phyloP scores from a whole-genome alignment of 2,113 vertebrate species.

The Sceloporus tristichus region DNA sequence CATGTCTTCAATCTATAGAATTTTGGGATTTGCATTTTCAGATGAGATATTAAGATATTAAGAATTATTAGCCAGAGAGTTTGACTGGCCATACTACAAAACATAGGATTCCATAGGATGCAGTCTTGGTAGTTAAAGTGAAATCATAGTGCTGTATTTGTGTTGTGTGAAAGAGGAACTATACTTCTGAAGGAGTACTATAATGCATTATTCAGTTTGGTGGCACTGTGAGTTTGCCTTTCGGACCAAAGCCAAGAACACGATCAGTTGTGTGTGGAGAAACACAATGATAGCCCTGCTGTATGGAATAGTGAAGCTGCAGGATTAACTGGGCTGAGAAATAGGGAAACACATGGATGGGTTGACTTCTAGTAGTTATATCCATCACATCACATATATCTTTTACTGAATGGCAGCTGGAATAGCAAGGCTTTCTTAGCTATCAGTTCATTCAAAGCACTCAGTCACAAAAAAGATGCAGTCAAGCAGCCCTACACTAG shows the following conservation, averaged over 20 bases:
- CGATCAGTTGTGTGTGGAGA: not conserved
- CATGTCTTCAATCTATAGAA: too few relatives aligned
- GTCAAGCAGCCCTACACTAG: fast-evolving
- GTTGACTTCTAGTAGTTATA: not conserved
- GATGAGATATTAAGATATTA: too few relatives aligned
- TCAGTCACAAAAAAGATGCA: too few relatives aligned
- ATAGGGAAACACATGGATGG: fast-evolving
- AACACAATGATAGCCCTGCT: not conserved
- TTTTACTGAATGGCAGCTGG: not conserved
- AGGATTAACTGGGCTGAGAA: not conserved
- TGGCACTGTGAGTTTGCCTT: not conserved
- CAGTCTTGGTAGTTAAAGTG: not conserved
- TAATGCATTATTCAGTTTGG: not conserved
- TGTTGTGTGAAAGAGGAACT: too few relatives aligned
- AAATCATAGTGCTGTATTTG: too few relatives aligned
- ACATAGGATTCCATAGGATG: too few relatives aligned
- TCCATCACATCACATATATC: not conserved
- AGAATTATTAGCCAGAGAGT: too few relatives aligned
- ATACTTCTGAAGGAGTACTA: not conserved
- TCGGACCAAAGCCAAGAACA: fast-evolving
- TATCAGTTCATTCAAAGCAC: not conserved
- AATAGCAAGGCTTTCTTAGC: not conserved
- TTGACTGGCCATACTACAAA: too few relatives aligned
- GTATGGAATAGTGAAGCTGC: not conserved
- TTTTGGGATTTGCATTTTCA: too few relatives aligned